These are phyloP conservation scores for Corythaixoides concolor DNA, from an alignment of 2,113 vertebrate genomes.

Conservation along the genomic window DNA sequence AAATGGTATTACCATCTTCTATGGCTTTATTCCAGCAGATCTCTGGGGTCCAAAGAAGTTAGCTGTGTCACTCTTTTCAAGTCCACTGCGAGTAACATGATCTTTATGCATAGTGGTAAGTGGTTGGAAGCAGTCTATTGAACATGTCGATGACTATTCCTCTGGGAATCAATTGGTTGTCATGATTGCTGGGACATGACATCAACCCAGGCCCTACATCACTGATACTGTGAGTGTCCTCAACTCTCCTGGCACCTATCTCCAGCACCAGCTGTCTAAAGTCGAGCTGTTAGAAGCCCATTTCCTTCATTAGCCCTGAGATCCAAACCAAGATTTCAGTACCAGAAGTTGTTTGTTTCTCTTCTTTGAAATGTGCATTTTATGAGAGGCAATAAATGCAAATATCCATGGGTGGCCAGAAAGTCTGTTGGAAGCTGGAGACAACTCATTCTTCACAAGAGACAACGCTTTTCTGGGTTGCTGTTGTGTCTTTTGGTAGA, in stretches of 20 bases:
- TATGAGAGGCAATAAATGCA: neutral
- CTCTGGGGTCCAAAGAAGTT: neutral
- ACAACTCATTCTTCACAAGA: neutral
- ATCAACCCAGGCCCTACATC: neutral
- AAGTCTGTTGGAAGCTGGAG: neutral
- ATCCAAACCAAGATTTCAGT: slow-evolving; percentile 7
- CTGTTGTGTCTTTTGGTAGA: neutral
- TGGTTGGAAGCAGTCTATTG: neutral
- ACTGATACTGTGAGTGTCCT: neutral
- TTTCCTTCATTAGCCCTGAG: neutral
- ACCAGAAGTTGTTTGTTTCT: slow-evolving; percentile 11
- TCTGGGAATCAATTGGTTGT: neutral
- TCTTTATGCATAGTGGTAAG: neutral
- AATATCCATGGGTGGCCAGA: neutral
- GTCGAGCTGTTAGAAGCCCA: neutral
- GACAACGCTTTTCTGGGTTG: neutral
- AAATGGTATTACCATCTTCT: neutral
- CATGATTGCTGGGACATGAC: neutral
- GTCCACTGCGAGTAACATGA: neutral
- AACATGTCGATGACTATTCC: neutral
- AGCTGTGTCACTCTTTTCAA: neutral
- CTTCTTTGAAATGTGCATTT: slow-evolving; percentile 11
- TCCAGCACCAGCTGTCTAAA: neutral
- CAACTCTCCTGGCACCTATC: neutral
- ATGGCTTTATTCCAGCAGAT: neutral